phyloP scores from a whole-genome alignment of 2,888 invertebrate genomes.

The Watsonalla cultraria region DNA sequence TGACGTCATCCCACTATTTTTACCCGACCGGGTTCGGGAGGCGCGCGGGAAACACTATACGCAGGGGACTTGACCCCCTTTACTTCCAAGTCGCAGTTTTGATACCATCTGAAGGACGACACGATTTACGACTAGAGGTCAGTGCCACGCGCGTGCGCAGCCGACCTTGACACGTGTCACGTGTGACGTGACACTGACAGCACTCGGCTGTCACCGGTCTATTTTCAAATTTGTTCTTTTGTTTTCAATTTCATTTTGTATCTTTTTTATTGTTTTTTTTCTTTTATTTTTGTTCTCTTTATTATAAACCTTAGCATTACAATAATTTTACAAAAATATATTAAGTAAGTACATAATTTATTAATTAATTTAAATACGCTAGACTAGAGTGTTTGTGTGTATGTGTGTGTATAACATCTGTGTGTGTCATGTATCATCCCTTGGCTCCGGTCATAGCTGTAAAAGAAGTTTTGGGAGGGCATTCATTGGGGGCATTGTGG shows the following conservation, averaged over 20 bases:
- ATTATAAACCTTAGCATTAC: slow-evolving; percentile 76
- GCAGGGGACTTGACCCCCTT: slow-evolving; percentile 61
- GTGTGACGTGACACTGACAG: slow-evolving; percentile 29
- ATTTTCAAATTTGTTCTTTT: slow-evolving; percentile 34
- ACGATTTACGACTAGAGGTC: slow-evolving; percentile 56
- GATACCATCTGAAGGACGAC: slow-evolving; percentile 32
- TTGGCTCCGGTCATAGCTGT: slow-evolving; percentile 65
- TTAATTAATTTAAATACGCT: slow-evolving; percentile 56
- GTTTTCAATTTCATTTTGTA: slow-evolving; percentile 53
- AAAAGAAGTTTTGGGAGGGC: slow-evolving; percentile 69
- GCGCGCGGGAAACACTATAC: slow-evolving; percentile 60
- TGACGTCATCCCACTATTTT: slow-evolving; percentile 56
- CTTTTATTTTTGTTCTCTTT: slow-evolving; percentile 72
- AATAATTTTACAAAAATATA: slow-evolving; percentile 76
- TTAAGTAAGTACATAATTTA: slow-evolving; percentile 61
- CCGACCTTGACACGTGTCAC: slow-evolving; percentile 50
- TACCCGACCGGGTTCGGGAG: slow-evolving; percentile 28
- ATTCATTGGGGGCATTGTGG: slow-evolving; percentile 44
- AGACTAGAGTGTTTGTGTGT: slow-evolving; percentile 38
- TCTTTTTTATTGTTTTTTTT: slow-evolving; percentile 53
- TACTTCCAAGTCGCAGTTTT: slow-evolving; percentile 41
- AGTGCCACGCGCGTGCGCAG: slow-evolving; percentile 59
- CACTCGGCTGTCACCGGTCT: slow-evolving; percentile 25
- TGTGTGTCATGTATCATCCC: slow-evolving; percentile 42
- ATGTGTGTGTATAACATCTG: slow-evolving; percentile 41